Conservation (phyloP, 2,797 vertebrate species). For the Sebastes baramenuke region DNA sequence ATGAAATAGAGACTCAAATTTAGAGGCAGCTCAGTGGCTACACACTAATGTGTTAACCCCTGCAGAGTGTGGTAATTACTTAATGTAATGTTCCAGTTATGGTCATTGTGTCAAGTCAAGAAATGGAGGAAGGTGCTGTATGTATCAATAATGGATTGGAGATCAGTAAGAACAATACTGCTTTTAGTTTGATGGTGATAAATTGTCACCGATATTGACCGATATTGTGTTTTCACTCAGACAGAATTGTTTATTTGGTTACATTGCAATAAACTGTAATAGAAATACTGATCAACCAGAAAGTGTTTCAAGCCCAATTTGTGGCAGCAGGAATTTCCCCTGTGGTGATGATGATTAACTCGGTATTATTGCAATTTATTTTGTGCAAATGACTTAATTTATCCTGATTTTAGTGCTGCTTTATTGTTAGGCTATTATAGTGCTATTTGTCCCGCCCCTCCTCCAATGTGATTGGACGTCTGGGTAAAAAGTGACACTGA, state of each 20-base stretch:
- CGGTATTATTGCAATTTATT: too few relatives aligned
- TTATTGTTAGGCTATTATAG: not conserved
- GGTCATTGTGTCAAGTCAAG: constrained; percentile 35
- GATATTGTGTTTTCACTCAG: not conserved
- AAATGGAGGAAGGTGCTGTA: not conserved
- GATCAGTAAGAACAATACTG: constrained; percentile 2
- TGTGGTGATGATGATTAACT: too few relatives aligned
- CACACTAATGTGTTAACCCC: constrained; percentile 62
- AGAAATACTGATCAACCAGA: not conserved
- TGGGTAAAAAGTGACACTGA: too few relatives aligned
- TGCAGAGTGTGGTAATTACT: constrained; percentile 59
- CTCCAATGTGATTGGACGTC: too few relatives aligned
- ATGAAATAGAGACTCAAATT: constrained; percentile 68
- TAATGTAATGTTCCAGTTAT: constrained; percentile 44
- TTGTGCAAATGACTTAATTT: too few relatives aligned
- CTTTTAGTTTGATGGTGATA: not conserved
- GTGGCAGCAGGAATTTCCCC: too few relatives aligned
- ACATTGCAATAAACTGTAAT: not conserved
- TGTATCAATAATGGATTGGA: constrained; percentile 2
- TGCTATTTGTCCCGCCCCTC: not conserved
- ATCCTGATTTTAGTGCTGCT: too few relatives aligned
- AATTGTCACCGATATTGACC: not conserved
- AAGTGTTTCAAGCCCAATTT: not conserved
- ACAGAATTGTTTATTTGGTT: not conserved
- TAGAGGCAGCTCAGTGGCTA: constrained; percentile 39